phyloP scores from a whole-genome alignment of 2,797 vertebrate species.

The Eurystomus glaucurus region DNA sequence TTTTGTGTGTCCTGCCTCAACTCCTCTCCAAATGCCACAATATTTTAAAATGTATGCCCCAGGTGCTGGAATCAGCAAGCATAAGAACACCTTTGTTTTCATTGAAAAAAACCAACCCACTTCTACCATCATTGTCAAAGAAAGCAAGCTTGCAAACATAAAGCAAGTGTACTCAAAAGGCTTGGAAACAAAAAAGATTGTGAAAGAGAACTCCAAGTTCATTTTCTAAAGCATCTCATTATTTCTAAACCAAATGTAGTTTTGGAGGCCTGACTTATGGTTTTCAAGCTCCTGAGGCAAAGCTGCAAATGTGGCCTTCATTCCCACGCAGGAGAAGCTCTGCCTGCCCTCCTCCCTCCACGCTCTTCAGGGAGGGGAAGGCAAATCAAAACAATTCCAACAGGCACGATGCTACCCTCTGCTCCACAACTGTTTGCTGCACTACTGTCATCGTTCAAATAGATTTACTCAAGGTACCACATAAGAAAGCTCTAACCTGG shows the following conservation, averaged over 20 bases:
- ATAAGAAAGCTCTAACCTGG: not conserved
- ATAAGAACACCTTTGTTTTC: conserved; percentile 60
- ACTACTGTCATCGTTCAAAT: not conserved
- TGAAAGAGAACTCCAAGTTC: conserved; percentile 60
- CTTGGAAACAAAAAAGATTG: conserved; percentile 59
- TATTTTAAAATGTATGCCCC: conserved; percentile 54
- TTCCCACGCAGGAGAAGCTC: conserved; percentile 49
- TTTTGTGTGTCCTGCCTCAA: not conserved
- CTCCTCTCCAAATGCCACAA: conserved; percentile 46
- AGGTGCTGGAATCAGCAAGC: conserved; percentile 51
- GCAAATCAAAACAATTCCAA: not conserved
- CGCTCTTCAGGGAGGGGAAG: not conserved
- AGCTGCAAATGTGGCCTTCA: conserved; percentile 55
- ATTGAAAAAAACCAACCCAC: not conserved
- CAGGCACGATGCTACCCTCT: not conserved
- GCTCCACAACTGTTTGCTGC: not conserved
- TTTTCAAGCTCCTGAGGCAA: conserved; percentile 69
- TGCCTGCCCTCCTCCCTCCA: conserved; percentile 5
- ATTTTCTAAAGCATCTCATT: conserved; percentile 74
- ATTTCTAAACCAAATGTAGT: conserved; percentile 59
- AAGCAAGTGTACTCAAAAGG: conserved; percentile 61
- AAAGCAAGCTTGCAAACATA: conserved; percentile 40
- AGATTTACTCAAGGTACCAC: not conserved
- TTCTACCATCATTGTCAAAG: conserved; percentile 42
- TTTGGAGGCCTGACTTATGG: conserved; percentile 56